Conservation (phyloP, 2,888 invertebrate species). For the Mechanitis mazaeus region DNA sequence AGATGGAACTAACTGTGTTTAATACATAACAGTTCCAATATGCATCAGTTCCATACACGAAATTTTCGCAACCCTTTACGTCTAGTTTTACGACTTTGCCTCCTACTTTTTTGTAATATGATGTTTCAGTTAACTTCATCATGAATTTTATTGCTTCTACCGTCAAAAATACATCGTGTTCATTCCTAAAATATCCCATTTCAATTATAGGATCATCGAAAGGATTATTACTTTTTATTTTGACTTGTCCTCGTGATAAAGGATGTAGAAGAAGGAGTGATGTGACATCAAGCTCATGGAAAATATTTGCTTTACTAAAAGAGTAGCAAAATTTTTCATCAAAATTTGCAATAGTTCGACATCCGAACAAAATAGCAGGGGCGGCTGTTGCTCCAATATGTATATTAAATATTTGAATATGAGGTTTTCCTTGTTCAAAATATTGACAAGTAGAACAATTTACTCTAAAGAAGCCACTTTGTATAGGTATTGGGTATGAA, state of each 20-base stretch:
- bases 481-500: constrained; percentile 46
- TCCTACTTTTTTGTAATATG: constrained; percentile 43
- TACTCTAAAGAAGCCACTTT: constrained; percentile 47
- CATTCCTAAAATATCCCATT: constrained; percentile 49
- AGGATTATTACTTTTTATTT: constrained; percentile 48
- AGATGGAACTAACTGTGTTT: constrained; percentile 74
- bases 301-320: constrained; percentile 42
- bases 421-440: constrained; percentile 37
- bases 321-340: constrained; percentile 43
- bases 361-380: constrained; percentile 39
- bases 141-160: constrained; percentile 50
- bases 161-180: constrained; percentile 42
- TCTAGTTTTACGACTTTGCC: constrained; percentile 42
- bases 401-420: constrained; percentile 55
- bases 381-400: constrained; percentile 51
- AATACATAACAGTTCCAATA: constrained; percentile 81
- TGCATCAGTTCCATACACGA: constrained; percentile 68
- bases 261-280: constrained; percentile 50
- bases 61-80: constrained; percentile 71
- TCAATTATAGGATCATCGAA: constrained; percentile 53
- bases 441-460: constrained; percentile 29
- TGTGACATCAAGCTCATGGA: constrained; percentile 45
- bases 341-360: constrained; percentile 38
- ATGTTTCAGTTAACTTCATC: constrained; percentile 43
- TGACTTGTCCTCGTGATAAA: constrained; percentile 53